Percentiles rank a stretch among this genome's conserved stretches.
These are phyloP conservation scores for Drosophila truncata DNA, from an alignment of 1,140 invertebrate genomes.

Conservation along the genomic window DNA sequence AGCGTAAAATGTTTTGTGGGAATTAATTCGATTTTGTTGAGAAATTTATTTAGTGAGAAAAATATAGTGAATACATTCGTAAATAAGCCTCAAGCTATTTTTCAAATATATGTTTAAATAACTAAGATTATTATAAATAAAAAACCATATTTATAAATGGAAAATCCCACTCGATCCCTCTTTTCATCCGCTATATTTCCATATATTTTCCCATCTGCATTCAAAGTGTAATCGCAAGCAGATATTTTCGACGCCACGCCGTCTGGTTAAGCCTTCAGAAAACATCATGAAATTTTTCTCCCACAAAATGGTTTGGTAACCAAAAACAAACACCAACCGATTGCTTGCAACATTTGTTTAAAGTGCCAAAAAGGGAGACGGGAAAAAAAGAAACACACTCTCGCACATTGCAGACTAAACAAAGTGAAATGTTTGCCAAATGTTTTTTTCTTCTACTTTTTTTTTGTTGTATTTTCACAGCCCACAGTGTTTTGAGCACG, in stretches of 20 bases:
- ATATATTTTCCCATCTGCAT: background rate
- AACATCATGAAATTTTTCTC: slow-evolving; percentile 35
- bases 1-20: slow-evolving; percentile 7
- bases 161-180: background rate
- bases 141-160: background rate
- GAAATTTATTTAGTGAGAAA: background rate
- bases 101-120: background rate
- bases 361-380: slow-evolving; percentile 24
- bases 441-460: slow-evolving; percentile 14
- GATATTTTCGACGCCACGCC: slow-evolving; percentile 43
- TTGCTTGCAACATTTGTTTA: slow-evolving; percentile 59
- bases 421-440: slow-evolving; percentile 50
- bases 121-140: background rate
- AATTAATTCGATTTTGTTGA: background rate
- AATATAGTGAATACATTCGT: background rate
- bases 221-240: slow-evolving; percentile 8
- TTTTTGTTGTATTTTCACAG: slow-evolving; percentile 5
- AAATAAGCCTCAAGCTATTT: background rate
- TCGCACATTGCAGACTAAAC: slow-evolving; percentile 61
- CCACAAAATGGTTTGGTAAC: slow-evolving; percentile 9
- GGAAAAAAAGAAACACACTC: background rate
- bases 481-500: slow-evolving; percentile 52
- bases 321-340: slow-evolving; percentile 19
- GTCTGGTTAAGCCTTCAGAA: slow-evolving; percentile 30
- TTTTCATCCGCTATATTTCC: background rate